A percentile compares a stretch with the other conserved stretches of the same genome.
Conservation (phyloP, 2,888 invertebrate species). For the Drosophila buzzatii region DNA sequence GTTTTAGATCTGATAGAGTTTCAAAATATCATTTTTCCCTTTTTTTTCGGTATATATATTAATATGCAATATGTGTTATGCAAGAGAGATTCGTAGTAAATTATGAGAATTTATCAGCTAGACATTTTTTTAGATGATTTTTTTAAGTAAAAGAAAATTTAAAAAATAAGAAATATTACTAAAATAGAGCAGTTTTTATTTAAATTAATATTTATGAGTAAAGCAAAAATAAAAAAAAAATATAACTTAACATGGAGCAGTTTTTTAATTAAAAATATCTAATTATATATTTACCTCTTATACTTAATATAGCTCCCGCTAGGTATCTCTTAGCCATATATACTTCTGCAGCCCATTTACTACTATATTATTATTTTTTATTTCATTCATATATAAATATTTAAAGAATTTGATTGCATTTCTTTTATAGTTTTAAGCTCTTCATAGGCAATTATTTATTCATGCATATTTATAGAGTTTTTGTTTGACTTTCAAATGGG, state of each 20-base stretch:
- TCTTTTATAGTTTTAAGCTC: constrained; percentile 2
- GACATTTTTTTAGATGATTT: neutral
- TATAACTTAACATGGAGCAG: neutral
- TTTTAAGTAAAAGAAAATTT: neutral
- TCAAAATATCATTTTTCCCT: neutral
- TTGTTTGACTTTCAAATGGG: neutral
- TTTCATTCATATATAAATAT: constrained; percentile 9
- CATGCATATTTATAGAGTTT: constrained; percentile 7
- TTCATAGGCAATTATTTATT: neutral
- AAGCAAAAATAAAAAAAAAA: too few species aligned
- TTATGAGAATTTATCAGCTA: neutral
- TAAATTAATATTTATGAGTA: too few species aligned
- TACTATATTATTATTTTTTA: neutral
- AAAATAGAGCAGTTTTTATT: too few species aligned
- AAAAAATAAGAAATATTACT: too few species aligned
- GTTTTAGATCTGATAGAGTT: neutral
- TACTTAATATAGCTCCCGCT: neutral
- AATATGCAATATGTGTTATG: neutral
- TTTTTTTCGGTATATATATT: neutral
- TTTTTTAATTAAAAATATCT: neutral
- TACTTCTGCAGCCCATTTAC: too few species aligned
- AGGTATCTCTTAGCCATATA: neutral
- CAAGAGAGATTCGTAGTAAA: neutral
- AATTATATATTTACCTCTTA: neutral
- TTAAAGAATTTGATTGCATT: neutral